Percentiles rank a stretch among this genome's conserved stretches.
Conservation (phyloP, 2,888 invertebrate species). For the Plebejus melissa region DNA sequence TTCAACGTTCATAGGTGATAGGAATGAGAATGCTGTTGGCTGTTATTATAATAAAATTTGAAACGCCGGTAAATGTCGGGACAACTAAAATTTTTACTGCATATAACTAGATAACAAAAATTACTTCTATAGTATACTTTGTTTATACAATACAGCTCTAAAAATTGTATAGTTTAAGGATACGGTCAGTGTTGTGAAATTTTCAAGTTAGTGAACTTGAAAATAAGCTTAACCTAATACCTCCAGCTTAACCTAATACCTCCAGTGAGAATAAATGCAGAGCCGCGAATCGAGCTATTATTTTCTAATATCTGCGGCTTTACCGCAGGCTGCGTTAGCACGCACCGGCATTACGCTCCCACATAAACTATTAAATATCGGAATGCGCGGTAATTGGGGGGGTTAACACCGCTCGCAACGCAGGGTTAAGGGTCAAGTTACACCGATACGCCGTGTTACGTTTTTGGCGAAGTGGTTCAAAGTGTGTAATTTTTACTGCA, state of each 20-base stretch:
- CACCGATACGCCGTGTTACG: not conserved
- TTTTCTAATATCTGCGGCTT: not conserved
- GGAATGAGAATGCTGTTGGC: not conserved
- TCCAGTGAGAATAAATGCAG: not conserved
- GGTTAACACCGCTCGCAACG: not conserved
- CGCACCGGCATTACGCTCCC: not conserved
- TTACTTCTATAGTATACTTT: too few species aligned
- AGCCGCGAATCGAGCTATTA: not conserved
- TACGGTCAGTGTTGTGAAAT: too few species aligned
- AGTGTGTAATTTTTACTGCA: too few species aligned
- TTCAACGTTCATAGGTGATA: not conserved
- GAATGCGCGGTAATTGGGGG: not conserved
- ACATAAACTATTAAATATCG: conserved; percentile 18
- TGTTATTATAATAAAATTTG: too few species aligned
- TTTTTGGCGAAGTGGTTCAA: not conserved
- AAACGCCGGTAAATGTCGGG: too few species aligned
- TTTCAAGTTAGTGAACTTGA: too few species aligned
- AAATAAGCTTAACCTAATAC: too few species aligned
- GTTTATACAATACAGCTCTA: too few species aligned
- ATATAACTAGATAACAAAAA: too few species aligned
- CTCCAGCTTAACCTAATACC: too few species aligned
- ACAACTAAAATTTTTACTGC: too few species aligned
- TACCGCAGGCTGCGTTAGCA: not conserved
- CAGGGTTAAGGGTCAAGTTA: not conserved
- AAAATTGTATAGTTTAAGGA: too few species aligned